Evolutionary conservation across 2,888 invertebrate genomes (phyloP).

Genomic region (Eupithecia vulgata): DNA sequence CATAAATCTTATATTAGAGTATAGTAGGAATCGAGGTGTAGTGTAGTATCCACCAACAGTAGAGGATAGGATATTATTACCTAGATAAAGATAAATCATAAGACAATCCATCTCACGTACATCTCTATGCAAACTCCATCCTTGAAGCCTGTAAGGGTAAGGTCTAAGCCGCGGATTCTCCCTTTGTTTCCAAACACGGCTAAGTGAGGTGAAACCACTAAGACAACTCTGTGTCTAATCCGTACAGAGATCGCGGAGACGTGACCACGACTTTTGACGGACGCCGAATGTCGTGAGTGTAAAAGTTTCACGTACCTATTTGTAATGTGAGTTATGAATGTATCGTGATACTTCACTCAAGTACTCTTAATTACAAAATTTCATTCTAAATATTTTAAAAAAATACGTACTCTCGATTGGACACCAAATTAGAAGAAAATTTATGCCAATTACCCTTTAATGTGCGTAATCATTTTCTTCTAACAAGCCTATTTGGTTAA

Average conservation of each 20-base stretch:
- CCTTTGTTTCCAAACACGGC: not conserved
- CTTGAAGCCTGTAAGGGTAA: not conserved
- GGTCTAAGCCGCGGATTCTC: not conserved
- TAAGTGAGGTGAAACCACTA: not conserved
- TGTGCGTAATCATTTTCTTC: no score
- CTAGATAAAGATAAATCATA: no score
- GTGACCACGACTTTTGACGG: slow-evolving; percentile 12
- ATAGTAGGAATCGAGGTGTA: no score
- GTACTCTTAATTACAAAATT: not conserved
- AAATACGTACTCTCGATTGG: not conserved
- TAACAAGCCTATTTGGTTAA: no score
- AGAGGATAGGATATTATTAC: no score
- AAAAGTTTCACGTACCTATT: not conserved
- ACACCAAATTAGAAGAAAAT: no score
- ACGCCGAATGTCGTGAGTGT: slow-evolving; percentile 7
- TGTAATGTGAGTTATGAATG: slow-evolving; percentile 1
- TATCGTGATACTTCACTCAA: not conserved
- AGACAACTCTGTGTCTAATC: not conserved
- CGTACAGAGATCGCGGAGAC: not conserved
- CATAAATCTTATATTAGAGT: no score
- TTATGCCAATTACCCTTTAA: no score
- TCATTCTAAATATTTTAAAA: not conserved
- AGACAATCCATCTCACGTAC: not conserved
- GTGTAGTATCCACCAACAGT: no score
- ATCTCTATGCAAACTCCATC: not conserved